Base-by-base conservation (phyloP, 2,113 vertebrate species). In the Lutjanus erythropterus region DNA sequence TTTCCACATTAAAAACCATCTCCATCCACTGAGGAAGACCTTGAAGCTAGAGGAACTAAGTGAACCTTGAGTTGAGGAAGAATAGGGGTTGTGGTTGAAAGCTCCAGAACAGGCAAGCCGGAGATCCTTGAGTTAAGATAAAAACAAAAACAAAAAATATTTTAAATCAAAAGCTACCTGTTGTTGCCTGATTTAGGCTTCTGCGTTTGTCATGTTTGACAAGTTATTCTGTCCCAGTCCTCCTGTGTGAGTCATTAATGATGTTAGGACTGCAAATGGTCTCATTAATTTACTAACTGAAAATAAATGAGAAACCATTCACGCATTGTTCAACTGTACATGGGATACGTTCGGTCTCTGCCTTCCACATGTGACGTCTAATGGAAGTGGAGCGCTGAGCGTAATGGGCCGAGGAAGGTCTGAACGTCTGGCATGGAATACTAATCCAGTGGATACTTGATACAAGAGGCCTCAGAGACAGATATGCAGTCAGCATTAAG, bases 401-500 rank as follows among this genome's bases (percentile, higher is more conserved):
- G 61, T 72, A 85, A 74, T 60, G 52, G 59, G 23, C 19, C 67
- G 7, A 44, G 47, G 33, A n/a, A 47, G 33, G 60, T 66, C 60
- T 69, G n/a, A 79, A 49, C 21, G n/a, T 21, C 44, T 23, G 47
- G 35, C 35, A 58, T 71, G 75, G 85, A 83, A 80, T 66, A 73
- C 70, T 56, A 71, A 81, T 85, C 75, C 75, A 35, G 25, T 35
- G 86, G 74, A 88, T n/a, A 89, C 80, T 58, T 83, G 73, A 77
- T 76, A 72, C 78, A 4, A 16, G 23, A 69, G 81, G 61, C 42
- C 71, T 86, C 27, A n/a, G 66, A 86, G 80, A 66, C 72, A 75
- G 80, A 69, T 71, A 49, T 75, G 35, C 59, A 72, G 84, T 88
- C 87, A 44, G 84, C 56, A 59, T 27, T 4, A 52, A 88, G 71